Conservation (phyloP, 2,797 vertebrate genomes). For the Ammospiza maritima region DNA sequence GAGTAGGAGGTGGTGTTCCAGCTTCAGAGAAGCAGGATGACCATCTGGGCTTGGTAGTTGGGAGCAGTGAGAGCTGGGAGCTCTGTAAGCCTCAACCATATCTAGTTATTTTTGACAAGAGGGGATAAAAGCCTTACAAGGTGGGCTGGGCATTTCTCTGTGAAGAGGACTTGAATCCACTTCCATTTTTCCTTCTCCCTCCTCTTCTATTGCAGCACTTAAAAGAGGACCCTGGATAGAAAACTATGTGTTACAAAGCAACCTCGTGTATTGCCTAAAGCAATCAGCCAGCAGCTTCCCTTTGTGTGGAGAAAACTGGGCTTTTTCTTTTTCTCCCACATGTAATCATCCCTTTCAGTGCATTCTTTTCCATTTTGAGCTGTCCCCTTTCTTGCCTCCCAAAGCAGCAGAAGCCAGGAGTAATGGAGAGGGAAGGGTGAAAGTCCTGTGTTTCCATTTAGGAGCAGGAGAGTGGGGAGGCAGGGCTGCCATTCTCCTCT, state of each 20-base stretch:
- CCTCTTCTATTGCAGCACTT: constrained; percentile 33
- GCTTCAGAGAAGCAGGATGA: background rate
- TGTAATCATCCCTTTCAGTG: constrained; percentile 12
- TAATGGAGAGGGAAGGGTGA: background rate
- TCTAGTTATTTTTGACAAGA: constrained; percentile 2
- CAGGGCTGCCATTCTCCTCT: background rate
- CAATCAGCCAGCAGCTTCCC: constrained; percentile 40
- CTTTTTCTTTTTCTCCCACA: constrained; percentile 20
- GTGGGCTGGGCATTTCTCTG: background rate
- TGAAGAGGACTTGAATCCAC: constrained; percentile 19
- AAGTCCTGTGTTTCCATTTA: background rate
- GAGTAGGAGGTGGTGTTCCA: background rate
- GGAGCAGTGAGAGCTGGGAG: background rate
- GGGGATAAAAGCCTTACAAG: background rate
- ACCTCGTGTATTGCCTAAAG: constrained; percentile 50
- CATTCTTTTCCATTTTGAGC: constrained; percentile 11
- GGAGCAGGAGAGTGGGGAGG: background rate
- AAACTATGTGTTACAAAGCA: constrained; percentile 37
- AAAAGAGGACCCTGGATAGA: constrained; percentile 41
- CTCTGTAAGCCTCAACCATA: background rate
- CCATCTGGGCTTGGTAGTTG: background rate
- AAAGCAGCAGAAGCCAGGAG: background rate
- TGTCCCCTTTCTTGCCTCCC: background rate
- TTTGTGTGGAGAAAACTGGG: constrained; percentile 10
- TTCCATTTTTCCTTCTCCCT: constrained; percentile 26